Evolutionary conservation across 2,797 vertebrate genomes (phyloP).

Genomic region (Peromyscus eremicus): DNA sequence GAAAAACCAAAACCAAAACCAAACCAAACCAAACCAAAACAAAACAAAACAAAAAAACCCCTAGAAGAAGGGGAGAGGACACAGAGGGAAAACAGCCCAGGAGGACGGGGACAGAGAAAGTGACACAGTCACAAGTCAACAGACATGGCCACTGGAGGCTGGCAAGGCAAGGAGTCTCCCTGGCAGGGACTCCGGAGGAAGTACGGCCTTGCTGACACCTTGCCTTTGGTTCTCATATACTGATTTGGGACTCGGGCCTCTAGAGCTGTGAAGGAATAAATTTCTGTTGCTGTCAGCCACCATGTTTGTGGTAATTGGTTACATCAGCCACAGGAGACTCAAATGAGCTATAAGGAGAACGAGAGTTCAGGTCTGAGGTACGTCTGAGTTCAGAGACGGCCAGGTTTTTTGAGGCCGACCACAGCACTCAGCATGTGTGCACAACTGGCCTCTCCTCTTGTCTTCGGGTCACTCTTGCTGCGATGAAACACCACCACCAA

Average conservation of each 20-base stretch:
- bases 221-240: background rate
- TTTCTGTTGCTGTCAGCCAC: background rate
- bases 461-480: background rate
- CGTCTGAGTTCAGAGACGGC: background rate
- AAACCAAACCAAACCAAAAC: too few species aligned
- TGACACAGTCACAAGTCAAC: background rate
- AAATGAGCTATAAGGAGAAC: background rate
- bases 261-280: background rate
- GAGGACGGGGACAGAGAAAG: background rate
- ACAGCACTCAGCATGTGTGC: background rate
- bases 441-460: background rate
- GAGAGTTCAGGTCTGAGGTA: background rate
- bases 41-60: too few species aligned
- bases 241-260: background rate
- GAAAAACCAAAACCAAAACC: too few species aligned
- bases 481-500: background rate
- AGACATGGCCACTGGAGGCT: background rate
- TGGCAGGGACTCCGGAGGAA: too few species aligned
- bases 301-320: background rate
- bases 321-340: background rate
- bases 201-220: fast-evolving
- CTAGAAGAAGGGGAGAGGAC: too few species aligned
- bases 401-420: fast-evolving
- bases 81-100: background rate
- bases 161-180: background rate